Evolutionary conservation across 2,888 invertebrate species (phyloP), one percentile per base, ranked within the genome.

Genomic region (Timema cristinae): DNA sequence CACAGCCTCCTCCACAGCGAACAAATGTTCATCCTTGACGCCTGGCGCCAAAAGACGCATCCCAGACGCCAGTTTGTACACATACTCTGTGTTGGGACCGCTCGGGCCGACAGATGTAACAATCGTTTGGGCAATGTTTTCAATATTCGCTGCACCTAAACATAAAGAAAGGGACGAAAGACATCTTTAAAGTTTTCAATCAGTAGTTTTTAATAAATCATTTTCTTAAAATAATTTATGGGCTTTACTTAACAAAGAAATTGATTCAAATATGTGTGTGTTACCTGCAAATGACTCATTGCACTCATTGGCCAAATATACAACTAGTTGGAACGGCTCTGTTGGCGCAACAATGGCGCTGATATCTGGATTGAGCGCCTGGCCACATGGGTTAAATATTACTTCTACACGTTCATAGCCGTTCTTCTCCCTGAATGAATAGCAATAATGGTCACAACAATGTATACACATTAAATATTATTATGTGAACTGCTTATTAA

Each of bases 41-140:
- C 88, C 87, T 0, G 93, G 92, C 50, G 90, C 91, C 50, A 95
- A 84, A 61, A 84, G 81, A 72, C 91, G 85, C 91, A 96, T 92
- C 0, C 93, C 88, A 66, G 89, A 83, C 0, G 93, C 94, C 75
- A 97, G 84, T 77, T 93, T 91, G 78, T 93, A 92, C 0, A 98
- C 86, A 85, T 98, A 98, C 78, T 98, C 98, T 59, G 90, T 89
- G 81, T 98, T 98, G 0, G 90, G 82, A 0, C 98, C 98, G 81
- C 97, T 97, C 0, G 93, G 92, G 0, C 98, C 98, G 16, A 84
- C 83, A 13, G 90, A 87, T 32, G 83, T 83, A 48, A 88, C 84
- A 52, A 98, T 91, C 83, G 95, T 93, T 54, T 85, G 82, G 0
- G 96, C 97, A 77, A 98, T 94, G 8, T 86, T 87, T 70, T 90